Evolutionary conservation across 92 coral and sea anemone species (phyloP), one percentile per base, ranked within the genome.

Genomic region (Galaxea fascicularis): DNA sequence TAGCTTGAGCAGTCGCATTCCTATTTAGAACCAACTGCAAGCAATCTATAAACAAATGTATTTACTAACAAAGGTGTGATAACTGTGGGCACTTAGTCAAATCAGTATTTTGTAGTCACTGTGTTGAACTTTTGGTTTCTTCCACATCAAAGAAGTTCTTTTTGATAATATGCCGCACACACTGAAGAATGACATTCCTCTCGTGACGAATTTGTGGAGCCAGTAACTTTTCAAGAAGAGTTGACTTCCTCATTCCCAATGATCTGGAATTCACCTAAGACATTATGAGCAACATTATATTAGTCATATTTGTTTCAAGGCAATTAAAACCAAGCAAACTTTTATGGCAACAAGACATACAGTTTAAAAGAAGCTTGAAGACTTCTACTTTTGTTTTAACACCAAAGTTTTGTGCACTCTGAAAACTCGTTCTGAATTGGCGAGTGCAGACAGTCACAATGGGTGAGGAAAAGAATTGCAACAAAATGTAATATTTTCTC

Each of bases 141-240:
- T 64, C 79, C 18, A 18, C 91, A 21, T 77, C 95, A 52, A 97
- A 97, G 91, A 93, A 97, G 57, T 93, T 87, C 15, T 89, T 94
- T 79, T 91, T 93, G 17, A 97, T 94, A 58, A 97, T 86, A 72
- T 94, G 85, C 26, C 98, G 98, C 54, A 97, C 29, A 53, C 99
- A 97, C 83, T 97, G 99, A 73, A 97, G 89, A 71, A 94, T 85
- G n/a, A 80, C 90, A 74, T 97, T 97, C 68, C 95, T 92, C 89
- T 97, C 99, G 27, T 94, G 99, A 30, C 99, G 94, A 31, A 97
- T 89, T 73, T 97, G 95, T 75, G 98, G 95, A 35, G 99, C 99
- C 87, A 97, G 77, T 39, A 97, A 78, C 97, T 92, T 95, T 89
- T 95, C 95, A 46, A 95, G 79, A 16, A 95, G 93, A 68, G 98